A percentile compares a stretch with the other conserved stretches of the same genome.
Evolutionary conservation across 2,888 invertebrate species (phyloP).

Genomic region (Nysson spinosus): DNA sequence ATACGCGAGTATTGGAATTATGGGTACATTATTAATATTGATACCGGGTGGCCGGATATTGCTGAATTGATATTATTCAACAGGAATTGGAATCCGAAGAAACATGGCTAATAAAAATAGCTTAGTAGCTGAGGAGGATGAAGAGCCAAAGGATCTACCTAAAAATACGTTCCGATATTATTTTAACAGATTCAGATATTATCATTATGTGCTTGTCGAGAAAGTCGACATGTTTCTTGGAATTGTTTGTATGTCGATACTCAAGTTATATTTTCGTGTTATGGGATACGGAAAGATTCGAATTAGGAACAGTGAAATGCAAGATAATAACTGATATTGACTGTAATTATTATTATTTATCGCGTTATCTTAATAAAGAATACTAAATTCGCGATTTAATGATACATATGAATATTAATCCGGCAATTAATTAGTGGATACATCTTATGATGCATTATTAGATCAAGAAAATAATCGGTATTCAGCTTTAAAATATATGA

Average conservation of each 20-base stretch:
- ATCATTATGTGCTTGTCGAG: constrained; percentile 55
- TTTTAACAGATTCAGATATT: constrained; percentile 61
- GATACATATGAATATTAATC: no score
- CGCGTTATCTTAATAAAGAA: no score
- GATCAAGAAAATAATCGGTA: no score
- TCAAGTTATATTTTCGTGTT: constrained; percentile 50
- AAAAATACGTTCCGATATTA: constrained; percentile 53
- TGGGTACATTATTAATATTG: no score
- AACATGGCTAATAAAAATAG: neutral
- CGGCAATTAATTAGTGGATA: no score
- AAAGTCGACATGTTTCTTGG: constrained; percentile 54
- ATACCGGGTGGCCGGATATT: no score
- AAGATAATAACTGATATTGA: no score
- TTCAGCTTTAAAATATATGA: no score
- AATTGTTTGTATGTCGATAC: constrained; percentile 46
- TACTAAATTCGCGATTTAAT: no score
- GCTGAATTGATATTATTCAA: constrained; percentile 19
- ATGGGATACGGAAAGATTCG: constrained; percentile 4
- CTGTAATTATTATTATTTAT: no score
- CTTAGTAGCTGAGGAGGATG: constrained; percentile 2
- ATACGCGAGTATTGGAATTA: no score
- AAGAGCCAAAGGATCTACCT: neutral
- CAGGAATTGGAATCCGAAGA: constrained; percentile 6
- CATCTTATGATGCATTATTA: no score
- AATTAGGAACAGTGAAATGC: neutral